phyloP scores from a whole-genome alignment of 1,140 invertebrate species.

The Tetranychus urticae region DNA sequence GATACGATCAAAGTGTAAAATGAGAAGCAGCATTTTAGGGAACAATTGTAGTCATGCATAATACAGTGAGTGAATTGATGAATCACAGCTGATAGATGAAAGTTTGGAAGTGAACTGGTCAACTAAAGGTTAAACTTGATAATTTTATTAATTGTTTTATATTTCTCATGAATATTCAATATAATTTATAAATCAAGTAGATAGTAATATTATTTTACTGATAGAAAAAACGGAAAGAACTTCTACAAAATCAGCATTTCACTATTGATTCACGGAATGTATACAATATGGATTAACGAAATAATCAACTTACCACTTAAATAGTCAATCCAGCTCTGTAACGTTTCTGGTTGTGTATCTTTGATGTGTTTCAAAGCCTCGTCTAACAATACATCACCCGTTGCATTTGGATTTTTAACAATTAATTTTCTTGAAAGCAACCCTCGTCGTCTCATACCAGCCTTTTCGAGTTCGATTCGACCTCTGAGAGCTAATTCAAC shows the following conservation, averaged over 20 bases:
- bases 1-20: too few relatives aligned
- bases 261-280: neutral
- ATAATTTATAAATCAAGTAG: too few relatives aligned
- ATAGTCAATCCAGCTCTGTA: slow-evolving; percentile 99
- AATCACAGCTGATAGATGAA: too few relatives aligned
- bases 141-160: too few relatives aligned
- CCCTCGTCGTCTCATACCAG: slow-evolving; percentile 77
- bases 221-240: neutral
- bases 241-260: neutral
- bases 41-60: too few relatives aligned
- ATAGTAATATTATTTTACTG: neutral
- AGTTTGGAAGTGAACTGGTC: too few relatives aligned
- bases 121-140: too few relatives aligned
- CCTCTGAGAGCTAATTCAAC: slow-evolving; percentile 86
- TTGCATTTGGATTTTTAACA: slow-evolving; percentile 60
- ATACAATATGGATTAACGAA: neutral
- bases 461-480: slow-evolving; percentile 82
- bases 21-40: too few relatives aligned
- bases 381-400: slow-evolving; percentile 91
- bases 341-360: slow-evolving; percentile 88
- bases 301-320: slow-evolving; percentile 51
- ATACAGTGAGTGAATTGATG: too few relatives aligned
- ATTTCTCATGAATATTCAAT: too few relatives aligned
- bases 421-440: slow-evolving; percentile 53
- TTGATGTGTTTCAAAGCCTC: slow-evolving; percentile 96